Percentiles rank a stretch among this genome's conserved stretches.
Evolutionary conservation across 2,113 vertebrate species (phyloP).

Genomic region (Eleginops maclovinus): DNA sequence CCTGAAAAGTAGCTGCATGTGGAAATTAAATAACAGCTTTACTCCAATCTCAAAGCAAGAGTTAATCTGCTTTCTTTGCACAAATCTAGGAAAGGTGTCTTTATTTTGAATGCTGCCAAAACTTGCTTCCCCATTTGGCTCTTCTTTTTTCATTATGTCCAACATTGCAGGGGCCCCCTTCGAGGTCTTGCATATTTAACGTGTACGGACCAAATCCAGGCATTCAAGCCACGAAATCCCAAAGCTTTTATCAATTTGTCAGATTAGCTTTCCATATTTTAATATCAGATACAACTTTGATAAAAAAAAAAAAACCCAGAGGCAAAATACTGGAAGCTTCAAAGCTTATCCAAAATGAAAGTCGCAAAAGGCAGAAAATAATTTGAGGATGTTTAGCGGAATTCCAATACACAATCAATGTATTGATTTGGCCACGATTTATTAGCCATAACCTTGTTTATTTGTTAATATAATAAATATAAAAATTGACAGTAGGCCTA

Average conservation of each 20-base stretch:
- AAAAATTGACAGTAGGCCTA: neutral
- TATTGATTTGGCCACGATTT: neutral
- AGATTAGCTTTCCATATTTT: neutral
- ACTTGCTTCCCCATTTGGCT: slow-evolving; percentile 40
- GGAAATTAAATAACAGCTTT: slow-evolving; percentile 28
- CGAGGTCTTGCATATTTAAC: slow-evolving; percentile 64
- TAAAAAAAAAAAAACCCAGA: neutral
- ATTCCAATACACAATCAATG: slow-evolving; percentile 4
- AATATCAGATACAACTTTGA: slow-evolving; percentile 8
- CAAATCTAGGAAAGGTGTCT: slow-evolving; percentile 31
- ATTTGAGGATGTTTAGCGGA: neutral
- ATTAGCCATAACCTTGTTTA: neutral
- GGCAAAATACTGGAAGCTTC: neutral
- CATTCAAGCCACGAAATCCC: neutral
- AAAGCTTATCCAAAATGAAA: neutral
- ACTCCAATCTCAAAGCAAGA: slow-evolving; percentile 29
- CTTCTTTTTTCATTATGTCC: slow-evolving; percentile 51
- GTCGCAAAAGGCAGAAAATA: neutral
- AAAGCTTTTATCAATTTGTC: slow-evolving; percentile 12
- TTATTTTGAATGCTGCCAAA: slow-evolving; percentile 45
- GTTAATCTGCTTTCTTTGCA: neutral
- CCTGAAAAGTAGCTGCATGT: slow-evolving; percentile 5
- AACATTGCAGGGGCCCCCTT: slow-evolving; percentile 45
- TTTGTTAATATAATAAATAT: neutral
- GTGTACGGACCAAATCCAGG: slow-evolving; percentile 50